phyloP scores from a whole-genome alignment of 64 coral and sea anemone genomes.

The Montipora foliosa region DNA sequence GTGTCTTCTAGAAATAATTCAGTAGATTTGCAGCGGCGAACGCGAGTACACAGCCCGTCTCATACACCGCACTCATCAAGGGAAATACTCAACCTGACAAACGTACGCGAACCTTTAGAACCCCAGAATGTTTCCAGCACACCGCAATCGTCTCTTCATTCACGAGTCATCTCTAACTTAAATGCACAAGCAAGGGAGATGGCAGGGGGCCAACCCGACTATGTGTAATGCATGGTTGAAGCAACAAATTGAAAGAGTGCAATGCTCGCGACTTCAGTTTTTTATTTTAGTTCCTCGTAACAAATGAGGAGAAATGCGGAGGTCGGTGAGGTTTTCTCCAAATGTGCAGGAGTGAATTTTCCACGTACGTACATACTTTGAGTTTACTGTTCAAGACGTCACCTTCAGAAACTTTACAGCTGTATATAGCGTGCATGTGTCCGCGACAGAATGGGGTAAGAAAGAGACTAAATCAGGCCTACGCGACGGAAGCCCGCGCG shows the following conservation, averaged over 20 bases:
- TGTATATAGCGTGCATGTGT: neutral
- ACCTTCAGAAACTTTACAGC: neutral
- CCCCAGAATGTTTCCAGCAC: neutral
- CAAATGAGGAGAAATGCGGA: too few relatives aligned
- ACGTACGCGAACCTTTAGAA: conserved; percentile 24
- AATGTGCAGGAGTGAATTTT: too few relatives aligned
- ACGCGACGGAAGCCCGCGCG: too few relatives aligned
- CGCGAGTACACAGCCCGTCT: neutral
- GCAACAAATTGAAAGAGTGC: neutral
- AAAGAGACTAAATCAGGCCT: too few relatives aligned
- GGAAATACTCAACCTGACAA: conserved; percentile 21
- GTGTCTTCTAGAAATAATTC: conserved; percentile 83
- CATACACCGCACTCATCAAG: conserved; percentile 22
- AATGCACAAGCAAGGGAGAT: conserved; percentile 75
- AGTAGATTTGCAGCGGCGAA: conserved; percentile 3
- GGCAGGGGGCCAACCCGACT: conserved; percentile 82
- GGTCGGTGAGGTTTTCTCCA: too few relatives aligned
- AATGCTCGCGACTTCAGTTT: neutral
- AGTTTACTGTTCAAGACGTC: too few relatives aligned
- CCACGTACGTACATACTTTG: too few relatives aligned
- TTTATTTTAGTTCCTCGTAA: neutral
- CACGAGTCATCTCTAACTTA: conserved; percentile 59
- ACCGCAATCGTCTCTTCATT: conserved; percentile 44
- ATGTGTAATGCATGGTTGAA: conserved; percentile 50
- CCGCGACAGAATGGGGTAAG: too few relatives aligned